Base-by-base conservation (phyloP, 64 coral and sea anemone species). In the Exaiptasia diaphana region DNA sequence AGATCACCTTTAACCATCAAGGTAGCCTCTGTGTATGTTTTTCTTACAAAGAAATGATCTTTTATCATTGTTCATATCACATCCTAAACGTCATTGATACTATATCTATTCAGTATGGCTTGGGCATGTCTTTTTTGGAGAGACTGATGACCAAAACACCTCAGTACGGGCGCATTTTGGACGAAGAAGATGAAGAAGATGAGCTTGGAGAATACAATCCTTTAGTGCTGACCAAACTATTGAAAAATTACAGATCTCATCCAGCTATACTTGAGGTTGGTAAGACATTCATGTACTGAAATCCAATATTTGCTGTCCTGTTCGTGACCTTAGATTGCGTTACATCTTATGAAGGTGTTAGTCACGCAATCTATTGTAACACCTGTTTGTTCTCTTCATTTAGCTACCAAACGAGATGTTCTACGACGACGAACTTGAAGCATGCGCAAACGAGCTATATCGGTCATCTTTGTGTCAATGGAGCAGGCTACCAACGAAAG, bases 191-290 rank as follows among this genome's bases (percentile, higher is more conserved):
- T 60, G 86, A 79, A 20, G 86, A 86, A 18, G 90, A 92, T 64
- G 86, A 79, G 41, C 63, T 81, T 3, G 86, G 86, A 1, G 77
- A 88, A 18, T 92, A 92, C 43, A 75, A 92, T n/a, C 63, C 90
- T 6, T 34, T 64, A 21, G 56, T 92, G 29, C 63, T 92, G 3
- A 92, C 90, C 4, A 92, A 92, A 64, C 76, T 92, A 12, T 30
- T 92, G 49, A 92, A 92, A 31, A 92, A 92, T 32, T 92, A 92
- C 65, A 38, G 90, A 17, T 92, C 90, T 0, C 90, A 92, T 81
- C 90, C 90, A 22, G 75, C 82, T 1, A 92, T 92, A 38, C 42
- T 92, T 27, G 75, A 92, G 90, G 90, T 84, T 13, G 60, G 1
- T 82, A 10, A 14, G 44, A 29, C 21, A 22, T 14, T 82, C 27